Evolutionary conservation across 1,140 invertebrate genomes (phyloP).

Genomic region (Pogonomyrmex barbatus): DNA sequence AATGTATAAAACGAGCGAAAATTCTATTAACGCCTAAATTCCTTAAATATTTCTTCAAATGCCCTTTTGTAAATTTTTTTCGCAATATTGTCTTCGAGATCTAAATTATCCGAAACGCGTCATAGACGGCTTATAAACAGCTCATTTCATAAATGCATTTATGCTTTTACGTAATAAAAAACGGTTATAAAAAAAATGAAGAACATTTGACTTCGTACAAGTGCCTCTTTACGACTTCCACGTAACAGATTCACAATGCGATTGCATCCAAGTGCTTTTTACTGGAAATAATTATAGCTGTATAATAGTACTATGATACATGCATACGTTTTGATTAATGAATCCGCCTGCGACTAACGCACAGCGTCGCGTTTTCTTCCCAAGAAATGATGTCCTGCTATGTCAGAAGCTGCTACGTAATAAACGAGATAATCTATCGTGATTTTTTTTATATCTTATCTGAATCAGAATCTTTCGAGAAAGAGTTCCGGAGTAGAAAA

Average conservation of each 20-base stretch:
- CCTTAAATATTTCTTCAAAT: not conserved
- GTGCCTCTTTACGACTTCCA: not conserved
- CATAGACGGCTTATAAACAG: not conserved
- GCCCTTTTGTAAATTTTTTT: not conserved
- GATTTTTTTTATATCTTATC: not conserved
- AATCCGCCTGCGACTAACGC: slow-evolving; percentile 2
- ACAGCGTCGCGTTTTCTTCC: not conserved
- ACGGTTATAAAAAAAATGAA: not conserved
- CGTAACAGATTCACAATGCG: slow-evolving; percentile 31
- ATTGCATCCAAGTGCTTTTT: slow-evolving; percentile 7
- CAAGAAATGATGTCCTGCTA: slow-evolving; percentile 20
- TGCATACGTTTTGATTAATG: slow-evolving; percentile 37
- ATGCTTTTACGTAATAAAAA: not conserved
- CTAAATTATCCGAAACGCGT: not conserved
- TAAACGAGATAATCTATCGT: not conserved
- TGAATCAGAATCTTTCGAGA: slow-evolving; percentile 2
- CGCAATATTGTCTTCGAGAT: not conserved
- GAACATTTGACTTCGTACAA: slow-evolving; percentile 6
- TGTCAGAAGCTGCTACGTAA: slow-evolving; percentile 11
- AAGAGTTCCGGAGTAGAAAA: not conserved
- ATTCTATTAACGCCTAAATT: not conserved
- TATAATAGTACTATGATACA: not conserved
- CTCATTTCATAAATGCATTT: not conserved
- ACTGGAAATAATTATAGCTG: slow-evolving; percentile 37
- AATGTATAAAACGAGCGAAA: not conserved